Base-by-base conservation (phyloP, 2,113 vertebrate species). In the Haemorhous mexicanus region DNA sequence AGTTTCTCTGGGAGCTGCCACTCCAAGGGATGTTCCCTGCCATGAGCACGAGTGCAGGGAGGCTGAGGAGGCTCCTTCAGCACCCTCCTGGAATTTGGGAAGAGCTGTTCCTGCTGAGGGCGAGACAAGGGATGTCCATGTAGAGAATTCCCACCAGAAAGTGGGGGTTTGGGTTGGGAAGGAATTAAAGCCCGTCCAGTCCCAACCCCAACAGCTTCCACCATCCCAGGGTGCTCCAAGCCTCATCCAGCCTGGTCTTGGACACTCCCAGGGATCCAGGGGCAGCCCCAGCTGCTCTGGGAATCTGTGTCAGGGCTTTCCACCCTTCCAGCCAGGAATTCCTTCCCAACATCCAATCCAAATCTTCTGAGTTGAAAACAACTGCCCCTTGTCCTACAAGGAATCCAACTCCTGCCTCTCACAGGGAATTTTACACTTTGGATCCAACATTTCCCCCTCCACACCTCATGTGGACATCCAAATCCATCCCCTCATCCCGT, bases 381-480 rank as follows among this genome's bases (percentile, higher is more conserved):
- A 46, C 11, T 19, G 3, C 15, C 5, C 41, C 16, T 44, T 17
- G 27, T 73, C 53, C 69, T 37, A 1, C 2, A 50, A 19, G 44
- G 43, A 67, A 13, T 27, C 64, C 79, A 47, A 22, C 9, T 49
- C 68, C 53, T 15, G 22, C 17, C 33, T 44, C 19, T 84, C 6
- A 1, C 24, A 9, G 26, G 32, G 47, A 55, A 5, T 33, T 32
- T 7, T 2, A 53, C 4, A 9, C 49, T 73, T 73, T 61, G 53
- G 43, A 23, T 37, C 12, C 4, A 22, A 6, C 0, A 0, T 11
- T 79, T 37, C 14, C 64, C 69, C 62, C 47, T 9, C 43, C 72
- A 7, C 0, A 1, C 20, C 9, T n/a, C 0, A 0, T 2, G 1
- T 10, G 41, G 55, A 9, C 41, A 3, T 10, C 84, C 23, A 7